Base-by-base conservation (phyloP, 2,113 vertebrate genomes). In the Microcebus jonahi region DNA sequence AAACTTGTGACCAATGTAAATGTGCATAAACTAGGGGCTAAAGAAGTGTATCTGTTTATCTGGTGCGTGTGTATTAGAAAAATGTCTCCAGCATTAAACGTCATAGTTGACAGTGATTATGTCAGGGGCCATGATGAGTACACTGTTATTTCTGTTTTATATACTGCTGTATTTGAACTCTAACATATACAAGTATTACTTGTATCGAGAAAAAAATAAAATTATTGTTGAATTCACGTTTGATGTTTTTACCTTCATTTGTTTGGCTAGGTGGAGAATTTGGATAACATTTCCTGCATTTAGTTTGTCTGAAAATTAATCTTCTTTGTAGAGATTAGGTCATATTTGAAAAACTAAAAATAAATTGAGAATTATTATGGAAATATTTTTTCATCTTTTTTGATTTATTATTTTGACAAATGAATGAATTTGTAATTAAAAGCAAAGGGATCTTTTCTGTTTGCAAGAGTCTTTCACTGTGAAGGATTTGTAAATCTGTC, bases 321-420 rank as follows among this genome's bases (percentile, higher is more conserved):
- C 91, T 90, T 90, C 63, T 95, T 88, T 96, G 11, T 96, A 80
- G 93, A 82, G 15, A 63, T 86, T 93, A 91, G 9, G 8, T 84
- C 18, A 39, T 77, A 9, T 63, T 82, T 57, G 21, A 34, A 45
- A 93, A 97, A 91, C 18, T 63, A 82, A 84, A 89, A 87, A n/a
- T 83, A 73, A 84, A 83, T 92, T 70, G 68, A 91, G 9, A 93
- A 59, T 94, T 89, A 25, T 86, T 94, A 48, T 61, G 70, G 53
- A 86, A 93, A 67, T 82, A 70, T 79, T 68, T 88, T 94, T 95
- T 83, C 7, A 76, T 80, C 2, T 79, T 82, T 95, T 83, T 45
- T 39, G 42, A 67, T 70, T n/a, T 61, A 79, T 80, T 94, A 21
- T 93, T 94, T 95, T 95, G 68, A 79, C 36, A 88, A 88, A 75